phyloP scores from a whole-genome alignment of 2,888 invertebrate genomes.

The Heliconius ismenius region DNA sequence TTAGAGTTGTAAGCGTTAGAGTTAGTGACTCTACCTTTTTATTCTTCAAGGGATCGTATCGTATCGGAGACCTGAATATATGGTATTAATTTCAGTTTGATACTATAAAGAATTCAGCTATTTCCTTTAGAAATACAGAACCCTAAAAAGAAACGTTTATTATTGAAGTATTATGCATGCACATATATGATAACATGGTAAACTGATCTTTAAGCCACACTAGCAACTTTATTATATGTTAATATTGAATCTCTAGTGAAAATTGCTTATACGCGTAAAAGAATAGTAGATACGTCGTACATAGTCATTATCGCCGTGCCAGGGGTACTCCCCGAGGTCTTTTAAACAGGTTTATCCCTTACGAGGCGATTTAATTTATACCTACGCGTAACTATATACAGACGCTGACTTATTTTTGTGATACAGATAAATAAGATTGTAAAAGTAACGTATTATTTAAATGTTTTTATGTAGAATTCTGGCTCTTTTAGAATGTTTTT shows the following conservation, averaged over 20 bases:
- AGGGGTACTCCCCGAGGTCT: slow-evolving; percentile 8
- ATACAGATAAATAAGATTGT: background rate
- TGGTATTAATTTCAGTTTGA: too few relatives aligned
- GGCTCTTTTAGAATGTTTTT: too few relatives aligned
- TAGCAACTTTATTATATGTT: background rate
- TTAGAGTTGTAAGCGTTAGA: too few relatives aligned
- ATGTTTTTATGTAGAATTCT: background rate
- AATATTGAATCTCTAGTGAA: slow-evolving; percentile 8
- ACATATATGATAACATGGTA: background rate
- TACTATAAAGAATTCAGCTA: too few relatives aligned
- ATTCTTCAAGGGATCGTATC: too few relatives aligned
- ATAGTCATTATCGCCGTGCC: slow-evolving; percentile 13
- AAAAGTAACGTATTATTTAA: background rate
- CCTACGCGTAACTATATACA: background rate
- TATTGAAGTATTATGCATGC: background rate
- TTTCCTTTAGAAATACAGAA: too few relatives aligned
- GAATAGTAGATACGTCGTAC: slow-evolving; percentile 2
- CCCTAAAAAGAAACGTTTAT: background rate
- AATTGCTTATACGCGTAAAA: slow-evolving; percentile 4
- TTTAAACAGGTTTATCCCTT: slow-evolving; percentile 23
- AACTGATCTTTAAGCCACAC: background rate
- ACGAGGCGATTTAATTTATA: slow-evolving; percentile 10
- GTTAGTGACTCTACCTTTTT: too few relatives aligned
- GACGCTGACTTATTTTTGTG: background rate
- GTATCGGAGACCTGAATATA: too few relatives aligned